These are phyloP conservation scores for Macrophya alboannulata DNA, from an alignment of 2,888 invertebrate genomes.

Conservation along the genomic window DNA sequence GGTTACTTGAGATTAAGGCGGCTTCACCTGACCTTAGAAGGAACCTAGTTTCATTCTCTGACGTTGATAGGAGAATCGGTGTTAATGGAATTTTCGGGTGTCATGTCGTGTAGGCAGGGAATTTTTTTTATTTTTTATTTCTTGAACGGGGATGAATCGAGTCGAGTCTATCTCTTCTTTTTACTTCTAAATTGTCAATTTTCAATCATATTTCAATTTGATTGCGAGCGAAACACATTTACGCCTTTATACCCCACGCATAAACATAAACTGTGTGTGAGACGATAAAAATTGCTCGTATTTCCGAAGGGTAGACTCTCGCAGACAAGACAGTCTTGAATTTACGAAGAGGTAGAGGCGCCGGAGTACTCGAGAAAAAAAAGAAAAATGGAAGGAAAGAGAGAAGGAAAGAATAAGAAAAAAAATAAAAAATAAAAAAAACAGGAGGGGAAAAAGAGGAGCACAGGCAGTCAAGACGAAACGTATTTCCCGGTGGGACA, in stretches of 20 bases:
- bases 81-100: not conserved
- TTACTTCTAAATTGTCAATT: not conserved
- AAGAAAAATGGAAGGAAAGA: conserved; percentile 21
- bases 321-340: conserved; percentile 50
- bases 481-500: conserved; percentile 67
- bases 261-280: conserved; percentile 66
- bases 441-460: conserved; percentile 51
- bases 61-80: conserved; percentile 3
- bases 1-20: conserved; percentile 54
- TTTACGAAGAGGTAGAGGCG: not conserved
- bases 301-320: conserved; percentile 37
- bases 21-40: conserved; percentile 44
- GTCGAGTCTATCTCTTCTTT: not conserved
- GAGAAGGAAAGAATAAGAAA: conserved; percentile 27
- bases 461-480: conserved; percentile 55
- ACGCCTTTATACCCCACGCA: conserved; percentile 63
- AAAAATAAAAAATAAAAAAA: conserved; percentile 22
- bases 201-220: conserved; percentile 68
- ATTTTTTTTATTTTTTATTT: not conserved
- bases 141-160: too few species aligned
- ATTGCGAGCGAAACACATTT: conserved; percentile 64
- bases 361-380: conserved; percentile 46
- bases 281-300: conserved; percentile 37
- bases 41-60: conserved; percentile 27
- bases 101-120: not conserved